These are phyloP conservation scores for Passer montanus DNA, from an alignment of 2,113 vertebrate species.

Conservation along the genomic window DNA sequence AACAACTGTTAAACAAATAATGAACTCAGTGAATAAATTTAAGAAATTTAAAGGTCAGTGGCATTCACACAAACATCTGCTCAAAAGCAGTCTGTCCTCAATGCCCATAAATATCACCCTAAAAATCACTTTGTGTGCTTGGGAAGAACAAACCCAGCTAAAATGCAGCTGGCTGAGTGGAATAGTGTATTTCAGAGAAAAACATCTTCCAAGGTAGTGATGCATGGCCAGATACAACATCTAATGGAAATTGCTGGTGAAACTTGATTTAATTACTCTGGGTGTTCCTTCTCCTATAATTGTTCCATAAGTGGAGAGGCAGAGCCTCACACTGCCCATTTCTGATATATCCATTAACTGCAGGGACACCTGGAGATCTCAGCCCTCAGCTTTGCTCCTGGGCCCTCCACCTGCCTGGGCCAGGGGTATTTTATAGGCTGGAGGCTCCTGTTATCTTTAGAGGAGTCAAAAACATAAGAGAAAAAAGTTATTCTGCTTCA, in stretches of 20 bases:
- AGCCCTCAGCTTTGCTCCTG: background rate
- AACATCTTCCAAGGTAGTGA: background rate
- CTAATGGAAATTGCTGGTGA: background rate
- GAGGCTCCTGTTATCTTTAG: background rate
- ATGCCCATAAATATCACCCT: background rate
- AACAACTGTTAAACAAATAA: background rate
- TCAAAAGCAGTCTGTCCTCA: background rate
- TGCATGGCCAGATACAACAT: background rate
- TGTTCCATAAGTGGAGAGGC: background rate
- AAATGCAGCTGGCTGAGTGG: background rate
- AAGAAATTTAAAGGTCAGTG: background rate
- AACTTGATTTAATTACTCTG: background rate
- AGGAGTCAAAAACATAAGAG: background rate
- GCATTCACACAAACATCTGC: slow-evolving; percentile 1
- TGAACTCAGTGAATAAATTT: slow-evolving; percentile 11
- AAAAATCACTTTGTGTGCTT: background rate
- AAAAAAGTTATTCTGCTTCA: background rate
- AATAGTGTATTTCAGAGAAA: background rate
- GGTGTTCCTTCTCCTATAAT: background rate
- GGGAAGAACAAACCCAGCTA: background rate
- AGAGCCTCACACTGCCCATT: background rate
- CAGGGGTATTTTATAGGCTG: background rate
- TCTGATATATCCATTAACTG: background rate
- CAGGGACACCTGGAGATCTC: background rate
- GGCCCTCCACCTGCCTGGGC: background rate